Evolutionary conservation across 2,888 invertebrate genomes (phyloP), one percentile per base, ranked within the genome.

Genomic region (Mythimna lalbum): DNA sequence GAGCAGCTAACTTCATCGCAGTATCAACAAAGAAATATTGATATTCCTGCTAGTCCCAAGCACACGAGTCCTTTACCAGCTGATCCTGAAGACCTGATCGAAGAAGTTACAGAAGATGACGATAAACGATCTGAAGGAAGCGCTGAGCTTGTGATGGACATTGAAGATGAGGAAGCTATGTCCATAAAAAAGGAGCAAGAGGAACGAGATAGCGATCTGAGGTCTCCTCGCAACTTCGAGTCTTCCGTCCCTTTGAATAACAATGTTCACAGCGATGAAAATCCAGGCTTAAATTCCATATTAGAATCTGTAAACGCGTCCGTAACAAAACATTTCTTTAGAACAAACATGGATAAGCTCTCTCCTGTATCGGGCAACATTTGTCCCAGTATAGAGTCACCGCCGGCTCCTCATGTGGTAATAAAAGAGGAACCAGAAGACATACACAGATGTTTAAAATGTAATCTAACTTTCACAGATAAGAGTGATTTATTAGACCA

Each of bases 241-340:
- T n/a, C n/a, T 72, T 92, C 94, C 90, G 91, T 93, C 90, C 92
- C 91, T 53, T 82, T 90, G 84, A 90, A 92, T 81, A 92, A 92
- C 79, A 92, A 91, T 76, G 84, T 84, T 53, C 83, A 90, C 65
- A 91, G 90, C 68, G 84, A 88, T 43, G 96, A 96, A 73, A 96
- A 96, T 69, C 96, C 97, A 80, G 97, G 96, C 52, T 97, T 98
- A 52, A 97, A 98, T 88, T 96, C 97, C 69, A 97, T 98, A 83
- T 93, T 98, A 83, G 97, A 98, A 89, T 97, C 97, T 14, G 98
- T 98, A 19, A 98, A 97, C 90, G 93, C 97, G 19, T 97, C 97
- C 0, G 98, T 98, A 21, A 97, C 97, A 14, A 97, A 97, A 91
- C 97, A 98, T 89, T 95, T 98, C 73, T 96, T 98, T 77, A 97